Evolutionary conservation across 92 coral and sea anemone genomes (phyloP).

Genomic region (Actinostola sp.): DNA sequence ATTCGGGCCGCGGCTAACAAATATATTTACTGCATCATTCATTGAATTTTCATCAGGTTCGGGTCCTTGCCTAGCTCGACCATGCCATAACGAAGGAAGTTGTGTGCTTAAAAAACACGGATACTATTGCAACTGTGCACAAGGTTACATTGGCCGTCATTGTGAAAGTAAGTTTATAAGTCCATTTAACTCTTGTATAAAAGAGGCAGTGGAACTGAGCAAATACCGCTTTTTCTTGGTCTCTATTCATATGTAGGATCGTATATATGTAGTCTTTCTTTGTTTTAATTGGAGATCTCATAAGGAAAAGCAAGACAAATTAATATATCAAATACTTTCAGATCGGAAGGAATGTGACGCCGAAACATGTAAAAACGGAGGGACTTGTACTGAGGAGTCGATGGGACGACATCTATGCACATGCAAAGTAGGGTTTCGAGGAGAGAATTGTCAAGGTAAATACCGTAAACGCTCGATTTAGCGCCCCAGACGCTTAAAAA

Average conservation of each 20-base stretch:
- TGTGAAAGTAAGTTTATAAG: constrained; percentile 80
- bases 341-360: constrained; percentile 69
- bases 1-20: too few species aligned
- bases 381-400: constrained; percentile 88
- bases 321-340: not conserved
- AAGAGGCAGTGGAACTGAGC: too few species aligned
- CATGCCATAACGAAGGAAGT: constrained; percentile 86
- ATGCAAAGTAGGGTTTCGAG: constrained; percentile 84
- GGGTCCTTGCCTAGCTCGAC: constrained; percentile 74
- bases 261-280: too few species aligned
- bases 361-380: constrained; percentile 94
- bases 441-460: constrained; percentile 88
- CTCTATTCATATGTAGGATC: too few species aligned
- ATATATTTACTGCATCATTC: too few species aligned
- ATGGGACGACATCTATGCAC: constrained; percentile 82
- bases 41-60: too few species aligned
- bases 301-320: not conserved
- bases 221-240: too few species aligned
- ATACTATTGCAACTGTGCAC: constrained; percentile 85
- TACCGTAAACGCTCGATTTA: too few species aligned
- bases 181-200: too few species aligned
- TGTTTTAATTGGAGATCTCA: too few species aligned
- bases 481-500: too few species aligned
- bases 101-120: constrained; percentile 76
- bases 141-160: constrained; percentile 83